Base-by-base conservation (phyloP, 2,113 vertebrate species). In the Oreochromis aureus region DNA sequence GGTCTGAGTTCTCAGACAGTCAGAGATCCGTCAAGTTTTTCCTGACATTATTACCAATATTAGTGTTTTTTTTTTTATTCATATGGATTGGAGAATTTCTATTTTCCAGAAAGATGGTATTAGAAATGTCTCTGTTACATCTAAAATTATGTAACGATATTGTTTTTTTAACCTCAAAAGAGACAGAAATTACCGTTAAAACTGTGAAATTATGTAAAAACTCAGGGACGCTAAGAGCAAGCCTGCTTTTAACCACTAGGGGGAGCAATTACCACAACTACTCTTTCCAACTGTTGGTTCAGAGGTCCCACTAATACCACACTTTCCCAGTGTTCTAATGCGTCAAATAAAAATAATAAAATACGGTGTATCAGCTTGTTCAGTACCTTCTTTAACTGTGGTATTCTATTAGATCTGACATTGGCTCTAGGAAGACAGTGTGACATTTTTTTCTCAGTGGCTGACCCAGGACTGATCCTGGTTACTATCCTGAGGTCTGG, bases 401-500 rank as follows among this genome's bases (percentile, higher is more conserved):
- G 27, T 27, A n/a, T 79, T 79, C 66, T 36, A 19, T 78, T 81
- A 55, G 56, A 81, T 84, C 22, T 83, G 27, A 89, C 16, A 69
- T 11, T 5, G 6, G 81, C 86, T 79, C 55, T 44, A 63, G 63
- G 66, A 59, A 82, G 84, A 89, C 41, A 80, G 59, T 16, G 10
- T 46, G 84, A 55, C 46, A 56, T 91, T 88, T 91, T 86, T 73
- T 85, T 80, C 41, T 32, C 44, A 83, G 83, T 32, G 78, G 90
- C 66, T 92, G 92, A 92, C 89, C 90, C 69, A 59, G 76, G 91
- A 69, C 88, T 82, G 87, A 86, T 92, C 92, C 89, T 83, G 34
- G 91, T 90, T 93, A 61, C 91, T 89, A 87, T 93, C 89, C 92
- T 94, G 95, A 95, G 84, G 82, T 85, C 86, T 83, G 51, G 83